Base-by-base conservation (phyloP, 2,888 invertebrate genomes). In the Herminia tarsipennalis region DNA sequence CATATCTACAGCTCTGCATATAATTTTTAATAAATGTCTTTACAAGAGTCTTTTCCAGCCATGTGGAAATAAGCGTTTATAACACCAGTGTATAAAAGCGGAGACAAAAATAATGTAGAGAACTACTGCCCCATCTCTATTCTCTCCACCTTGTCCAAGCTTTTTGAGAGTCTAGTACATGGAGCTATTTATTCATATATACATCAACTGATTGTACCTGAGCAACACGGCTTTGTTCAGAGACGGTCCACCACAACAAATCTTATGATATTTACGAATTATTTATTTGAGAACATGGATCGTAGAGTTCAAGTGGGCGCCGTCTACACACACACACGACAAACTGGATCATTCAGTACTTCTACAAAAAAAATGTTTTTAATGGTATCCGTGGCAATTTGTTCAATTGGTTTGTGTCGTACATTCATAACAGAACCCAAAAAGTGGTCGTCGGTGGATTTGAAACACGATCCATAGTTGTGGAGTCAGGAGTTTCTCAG, bases 91-190 rank as follows among this genome's bases (percentile, higher is more conserved):
- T 37, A 48, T 34, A 59, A 56, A 18, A 37, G 10, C 20, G 55
- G 56, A 5, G 10, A 5, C 40, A 12, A 47, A 27, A 27, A 27
- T 8, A 30, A 62, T 8, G 32, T 56, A 2, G 40, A 32, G 18
- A 59, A 62, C 12, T 59, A 56, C 20, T 39, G 54, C 1, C 51
- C 58, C 0, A 55, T 59, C 12, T 58, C 51, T n/a, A 49, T 55
- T 3, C 13, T 62, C 8, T 29, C 52, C 1, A 25, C 41, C 4
- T 16, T 60, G 13, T 41, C 56, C 2, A 63, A 63, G 33, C 29
- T 58, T 24, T 56, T 64, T 25, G 63, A 60, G 24, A 51, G 45
- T n/a, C n/a, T n/a, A 22, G 25, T 60, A 0, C 51, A 57, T 21
- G 22, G 45, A 20, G 20, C 28, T 3, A 46, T 63, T 4, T 57